A percentile compares a stretch with the other conserved stretches of the same genome.
Conservation (phyloP, 2,797 vertebrate species). For the Acanthurus leucopareius region DNA sequence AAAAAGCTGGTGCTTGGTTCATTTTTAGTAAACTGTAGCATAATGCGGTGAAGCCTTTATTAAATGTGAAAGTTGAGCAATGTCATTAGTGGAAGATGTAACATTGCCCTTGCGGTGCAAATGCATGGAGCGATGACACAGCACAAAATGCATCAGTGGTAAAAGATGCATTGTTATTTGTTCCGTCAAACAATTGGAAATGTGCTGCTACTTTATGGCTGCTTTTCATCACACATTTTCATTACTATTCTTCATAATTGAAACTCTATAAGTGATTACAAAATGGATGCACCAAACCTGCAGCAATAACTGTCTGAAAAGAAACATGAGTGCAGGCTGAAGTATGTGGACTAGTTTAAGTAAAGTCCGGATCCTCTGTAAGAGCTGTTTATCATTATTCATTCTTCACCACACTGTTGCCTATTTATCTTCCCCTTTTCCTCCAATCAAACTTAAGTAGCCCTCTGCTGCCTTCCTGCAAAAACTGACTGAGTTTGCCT, state of each 20-base stretch:
- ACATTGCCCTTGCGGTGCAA: neutral
- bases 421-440: neutral
- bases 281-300: neutral
- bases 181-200: neutral
- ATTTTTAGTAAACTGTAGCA: no score
- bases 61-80: neutral
- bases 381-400: slow-evolving; percentile 17
- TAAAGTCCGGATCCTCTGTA: neutral
- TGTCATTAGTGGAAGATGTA: neutral
- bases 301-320: neutral
- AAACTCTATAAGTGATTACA: neutral
- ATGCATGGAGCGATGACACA: neutral
- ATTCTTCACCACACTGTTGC: neutral
- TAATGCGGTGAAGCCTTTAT: no score
- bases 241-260: neutral
- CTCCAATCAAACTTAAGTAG: slow-evolving; percentile 22
- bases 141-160: neutral
- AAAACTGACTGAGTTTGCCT: slow-evolving; percentile 29
- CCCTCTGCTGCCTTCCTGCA: slow-evolving; percentile 8
- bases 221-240: neutral
- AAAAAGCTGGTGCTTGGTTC: no score
- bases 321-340: neutral
- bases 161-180: neutral
- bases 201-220: neutral
- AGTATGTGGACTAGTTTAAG: slow-evolving; percentile 4